These are phyloP conservation scores for Microchrysa polita DNA, from an alignment of 2,888 invertebrate genomes.

Conservation along the genomic window DNA sequence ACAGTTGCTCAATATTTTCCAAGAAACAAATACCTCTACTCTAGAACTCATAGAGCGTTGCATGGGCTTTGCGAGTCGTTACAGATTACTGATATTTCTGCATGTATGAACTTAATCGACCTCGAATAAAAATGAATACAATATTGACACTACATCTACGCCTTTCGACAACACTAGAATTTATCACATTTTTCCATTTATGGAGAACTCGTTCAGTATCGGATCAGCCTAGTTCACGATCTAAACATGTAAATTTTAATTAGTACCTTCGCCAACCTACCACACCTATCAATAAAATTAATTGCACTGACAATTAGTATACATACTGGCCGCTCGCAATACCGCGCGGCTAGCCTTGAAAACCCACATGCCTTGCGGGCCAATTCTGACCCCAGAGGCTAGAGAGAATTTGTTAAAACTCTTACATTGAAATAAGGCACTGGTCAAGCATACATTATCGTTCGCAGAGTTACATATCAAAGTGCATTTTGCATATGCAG, in stretches of 20 bases:
- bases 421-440: too few species aligned
- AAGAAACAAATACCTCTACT: too few species aligned
- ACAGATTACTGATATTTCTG: too few species aligned
- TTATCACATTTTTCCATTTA: not conserved
- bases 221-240: constrained; percentile 8
- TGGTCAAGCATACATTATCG: too few species aligned
- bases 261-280: constrained; percentile 3
- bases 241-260: constrained; percentile 30
- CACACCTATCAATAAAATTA: constrained; percentile 29
- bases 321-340: not conserved
- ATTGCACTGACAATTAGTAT: constrained; percentile 27
- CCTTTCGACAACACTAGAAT: not conserved
- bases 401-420: not conserved
- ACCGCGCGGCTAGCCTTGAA: constrained; percentile 12
- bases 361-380: not conserved
- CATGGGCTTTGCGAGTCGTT: too few species aligned
- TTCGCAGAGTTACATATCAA: not conserved
- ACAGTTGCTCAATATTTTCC: too few species aligned
- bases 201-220: not conserved
- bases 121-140: constrained; percentile 1
- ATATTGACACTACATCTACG: not conserved
- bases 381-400: not conserved
- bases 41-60: too few species aligned
- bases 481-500: too few species aligned
- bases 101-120: not conserved